These are phyloP conservation scores for Ctena decussata DNA, from an alignment of 2,888 invertebrate genomes.

Conservation along the genomic window DNA sequence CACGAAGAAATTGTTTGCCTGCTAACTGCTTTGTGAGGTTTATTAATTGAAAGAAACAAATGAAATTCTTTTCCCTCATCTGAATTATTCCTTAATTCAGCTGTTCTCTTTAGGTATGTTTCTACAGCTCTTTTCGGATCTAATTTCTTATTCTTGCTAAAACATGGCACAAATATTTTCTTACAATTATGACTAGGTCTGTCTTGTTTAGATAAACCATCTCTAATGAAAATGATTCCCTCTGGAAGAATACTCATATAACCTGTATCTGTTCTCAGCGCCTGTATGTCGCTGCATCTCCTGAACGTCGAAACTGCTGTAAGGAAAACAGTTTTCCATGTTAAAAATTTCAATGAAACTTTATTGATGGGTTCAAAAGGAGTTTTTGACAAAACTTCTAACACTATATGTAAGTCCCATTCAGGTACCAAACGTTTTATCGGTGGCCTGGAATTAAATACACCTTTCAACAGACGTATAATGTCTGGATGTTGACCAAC, in stretches of 20 bases:
- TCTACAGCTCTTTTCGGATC: no score
- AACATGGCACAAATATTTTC: no score
- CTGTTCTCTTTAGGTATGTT: no score
- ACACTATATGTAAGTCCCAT: slow-evolving; percentile 10
- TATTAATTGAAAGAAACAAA: no score
- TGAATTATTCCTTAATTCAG: no score
- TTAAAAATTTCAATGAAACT: slow-evolving; percentile 3
- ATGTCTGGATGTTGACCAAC: slow-evolving; percentile 22
- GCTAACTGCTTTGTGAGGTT: no score
- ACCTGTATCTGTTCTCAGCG: slow-evolving; percentile 27
- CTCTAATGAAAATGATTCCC: slow-evolving; percentile 26
- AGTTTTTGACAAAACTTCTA: background rate
- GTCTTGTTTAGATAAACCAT: no score
- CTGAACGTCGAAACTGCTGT: slow-evolving; percentile 32
- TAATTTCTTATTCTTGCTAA: no score
- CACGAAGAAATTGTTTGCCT: no score
- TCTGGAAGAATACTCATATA: slow-evolving; percentile 9
- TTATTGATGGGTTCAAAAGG: slow-evolving; percentile 4
- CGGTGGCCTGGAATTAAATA: slow-evolving; percentile 11
- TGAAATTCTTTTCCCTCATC: no score
- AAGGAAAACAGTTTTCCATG: slow-evolving; percentile 22
- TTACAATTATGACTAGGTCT: no score
- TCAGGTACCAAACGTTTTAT: background rate
- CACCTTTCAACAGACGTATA: slow-evolving; percentile 16
- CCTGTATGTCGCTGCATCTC: slow-evolving; percentile 35